These are phyloP conservation scores for Fragum whitleyi DNA, from an alignment of 2,888 invertebrate species.

Conservation along the genomic window DNA sequence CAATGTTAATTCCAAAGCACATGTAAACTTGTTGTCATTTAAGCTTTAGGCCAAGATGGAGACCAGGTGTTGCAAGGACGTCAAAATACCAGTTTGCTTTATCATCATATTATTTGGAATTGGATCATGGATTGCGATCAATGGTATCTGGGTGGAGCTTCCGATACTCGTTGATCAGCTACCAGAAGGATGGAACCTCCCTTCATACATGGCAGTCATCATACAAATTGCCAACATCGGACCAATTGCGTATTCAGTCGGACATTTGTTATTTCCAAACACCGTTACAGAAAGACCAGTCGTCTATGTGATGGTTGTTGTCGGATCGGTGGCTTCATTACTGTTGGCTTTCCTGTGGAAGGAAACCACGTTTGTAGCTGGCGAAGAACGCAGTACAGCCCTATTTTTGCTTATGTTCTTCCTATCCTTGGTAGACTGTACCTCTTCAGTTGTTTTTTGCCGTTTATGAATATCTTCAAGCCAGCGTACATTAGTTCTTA, in stretches of 20 bases:
- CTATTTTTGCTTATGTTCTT: constrained; percentile 89
- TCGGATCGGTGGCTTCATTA: constrained; percentile 85
- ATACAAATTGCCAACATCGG: constrained; percentile 94
- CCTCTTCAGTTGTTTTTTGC: constrained; percentile 95
- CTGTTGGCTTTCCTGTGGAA: constrained; percentile 87
- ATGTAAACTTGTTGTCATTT: too few relatives aligned
- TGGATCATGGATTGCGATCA: constrained; percentile 93
- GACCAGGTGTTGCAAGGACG: too few relatives aligned
- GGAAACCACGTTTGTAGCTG: constrained; percentile 86
- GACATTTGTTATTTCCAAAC: constrained; percentile 36
- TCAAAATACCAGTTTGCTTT: constrained; percentile 81
- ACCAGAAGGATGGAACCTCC: constrained; percentile 95
- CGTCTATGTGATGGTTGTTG: constrained; percentile 85
- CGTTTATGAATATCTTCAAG: constrained; percentile 90
- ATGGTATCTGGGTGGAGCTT: constrained; percentile 94
- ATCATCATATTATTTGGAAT: constrained; percentile 90
- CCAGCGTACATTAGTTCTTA: constrained; percentile 92
- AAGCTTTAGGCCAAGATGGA: too few relatives aligned
- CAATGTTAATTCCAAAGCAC: too few relatives aligned
- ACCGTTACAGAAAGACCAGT: constrained; percentile 82
- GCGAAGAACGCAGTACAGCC: constrained; percentile 82
- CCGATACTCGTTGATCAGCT: constrained; percentile 93
- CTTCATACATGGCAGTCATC: constrained; percentile 93
- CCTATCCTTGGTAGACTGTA: constrained; percentile 91
- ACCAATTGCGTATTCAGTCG: constrained; percentile 87